Base-by-base conservation (phyloP, 2,797 vertebrate genomes). In the Salarias fasciatus region DNA sequence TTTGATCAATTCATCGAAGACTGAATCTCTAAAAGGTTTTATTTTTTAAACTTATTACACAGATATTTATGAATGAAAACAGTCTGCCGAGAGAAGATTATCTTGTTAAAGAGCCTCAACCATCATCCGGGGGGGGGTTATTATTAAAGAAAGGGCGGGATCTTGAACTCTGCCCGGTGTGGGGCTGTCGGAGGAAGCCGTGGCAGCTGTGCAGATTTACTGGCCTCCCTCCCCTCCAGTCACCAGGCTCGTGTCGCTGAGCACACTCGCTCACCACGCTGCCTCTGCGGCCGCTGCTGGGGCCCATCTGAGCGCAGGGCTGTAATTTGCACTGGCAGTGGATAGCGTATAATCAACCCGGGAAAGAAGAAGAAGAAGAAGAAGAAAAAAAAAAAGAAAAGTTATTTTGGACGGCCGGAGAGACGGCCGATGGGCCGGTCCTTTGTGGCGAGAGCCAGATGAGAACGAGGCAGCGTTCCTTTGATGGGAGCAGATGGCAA, bases 301-400 rank as follows among this genome's bases (percentile, higher is more conserved):
- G 60, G 81, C 62, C 71, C 80, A 65, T 82, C 80, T 63, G 67
- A 75, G 63, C 71, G 30, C 83, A 89, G 73, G 87, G 87, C 89
- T 93, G 86, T 94, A 93, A 93, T 94, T 94, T 93, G 75, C 87
- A 85, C 82, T 92, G 91, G 91, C 89, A 74, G 85, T 18, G 63
- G 76, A 81, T 77, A 91, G 86, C 51, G 60, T 93, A 89, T 93
- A 93, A 93, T 94, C 90, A 92, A 67, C 67, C 63, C 59, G 18
- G 24, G 18, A 24, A 24, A 24, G 18, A 24, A 24, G 18, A 24
- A 24, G 18, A 24, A 24, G 18, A 24, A 24, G 18, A 24, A n/a
- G n/a, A n/a, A n/a, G n/a, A n/a, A n/a, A n/a, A n/a, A n/a, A n/a
- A n/a, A n/a, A 24, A 24, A 24, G 58, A 80, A 79, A 91, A 90